Base-by-base conservation (phyloP, 2,888 invertebrate genomes). In the Diabrotica balteata region DNA sequence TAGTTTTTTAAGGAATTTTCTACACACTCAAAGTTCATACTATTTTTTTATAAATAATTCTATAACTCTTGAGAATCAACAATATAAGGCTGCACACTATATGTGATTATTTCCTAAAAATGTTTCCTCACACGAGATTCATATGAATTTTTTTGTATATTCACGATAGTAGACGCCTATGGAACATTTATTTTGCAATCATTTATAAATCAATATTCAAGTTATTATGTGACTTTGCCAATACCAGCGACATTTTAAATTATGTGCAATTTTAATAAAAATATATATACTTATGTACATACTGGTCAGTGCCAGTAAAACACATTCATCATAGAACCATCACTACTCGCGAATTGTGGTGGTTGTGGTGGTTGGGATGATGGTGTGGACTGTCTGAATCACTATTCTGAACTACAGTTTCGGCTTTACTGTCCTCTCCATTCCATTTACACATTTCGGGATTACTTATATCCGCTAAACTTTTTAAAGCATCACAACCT, bases 311-410 rank as follows among this genome's bases (percentile, higher is more conserved):
- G 68, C 59, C 72, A 73, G 71, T 62, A 60, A 54, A 59, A 11
- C 71, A 74, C 77, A 71, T 81, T 84, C 82, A 84, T 84, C 84
- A 85, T 78, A 85, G 84, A 75, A 85, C 85, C 85, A 85, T 85
- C 49, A 85, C 85, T 59, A 85, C 84, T 51, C 85, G 75, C 42
- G 83, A 83, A 73, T 84, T 84, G 74, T 84, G 84, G 72, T 85
- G 84, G 73, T 77, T 79, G 71, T 80, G 79, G 63, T 83, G 83
- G 61, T 77, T 79, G 47, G 77, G 82, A 64, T 83, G 83, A 66
- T 83, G 82, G 68, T 84, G 84, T 7, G 84, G 83, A 75, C 84
- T 83, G 61, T 79, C 82, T 11, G 82, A 76, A 61, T 81, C 81
- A 59, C 77, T 77, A 63, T 81, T 80, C 68, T 80, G 78, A 32